Base-by-base conservation (phyloP, 2,888 invertebrate species). In the Abrostola triplasia region DNA sequence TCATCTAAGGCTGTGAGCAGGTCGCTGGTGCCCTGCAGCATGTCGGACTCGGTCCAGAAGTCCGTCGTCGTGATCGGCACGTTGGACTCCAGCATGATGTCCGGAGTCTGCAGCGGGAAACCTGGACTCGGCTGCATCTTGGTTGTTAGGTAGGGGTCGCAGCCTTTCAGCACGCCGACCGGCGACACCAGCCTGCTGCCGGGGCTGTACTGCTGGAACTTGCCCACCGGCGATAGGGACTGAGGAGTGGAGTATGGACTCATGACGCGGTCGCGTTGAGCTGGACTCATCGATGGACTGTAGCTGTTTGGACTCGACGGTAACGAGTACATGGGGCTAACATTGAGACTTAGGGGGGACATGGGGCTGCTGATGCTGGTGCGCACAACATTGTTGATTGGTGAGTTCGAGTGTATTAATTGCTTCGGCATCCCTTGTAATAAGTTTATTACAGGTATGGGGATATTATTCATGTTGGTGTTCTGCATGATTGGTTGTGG, bases 111-210 rank as follows among this genome's bases (percentile, higher is more conserved):
- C 6, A 89, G 81, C 24, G 84, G 69, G 69, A 88, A 90, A 5
- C 81, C 83, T 1, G 94, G 94, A 69, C 94, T 94, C 0, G 88
- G 76, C 68, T 92, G 93, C 92, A 93, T 92, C 73, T 92, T 93
- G 58, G 87, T 91, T 5, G 87, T 86, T 50, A 94, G 73, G 73
- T 93, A 94, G 0, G 94, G 94, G 64, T 94, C 94, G 71, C 88
- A 87, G 7, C 90, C 88, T 51, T 92, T 88, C 40, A 93, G 79
- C 8, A 88, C 79, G 0, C 87, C 85, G 1, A 77, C 79, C 0
- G 93, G 92, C 0, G 93, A 92, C 36, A 90, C 63, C 5, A 90
- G 70, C 61, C 86, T 88, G 61, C 78, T 88, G 0, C 83, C 84
- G 0, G 91, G 90, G 64, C 91, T 92, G 74, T 89, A 92, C 61